These are phyloP conservation scores for Heliconius eleuchia DNA, from an alignment of 1,140 invertebrate genomes.

Conservation along the genomic window DNA sequence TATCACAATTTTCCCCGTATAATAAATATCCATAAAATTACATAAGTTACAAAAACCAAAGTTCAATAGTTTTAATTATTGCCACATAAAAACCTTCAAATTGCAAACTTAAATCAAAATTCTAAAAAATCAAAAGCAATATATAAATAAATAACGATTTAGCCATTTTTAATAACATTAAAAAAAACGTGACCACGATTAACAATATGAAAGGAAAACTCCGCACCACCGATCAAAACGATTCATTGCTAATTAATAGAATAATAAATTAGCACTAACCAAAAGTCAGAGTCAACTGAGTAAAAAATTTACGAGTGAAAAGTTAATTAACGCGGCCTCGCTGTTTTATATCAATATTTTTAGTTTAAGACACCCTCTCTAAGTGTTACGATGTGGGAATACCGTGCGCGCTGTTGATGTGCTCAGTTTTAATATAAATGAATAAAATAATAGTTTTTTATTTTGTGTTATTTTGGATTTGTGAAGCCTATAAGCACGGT, in stretches of 20 bases:
- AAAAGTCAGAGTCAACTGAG: conserved; percentile 66
- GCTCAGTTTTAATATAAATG: neutral
- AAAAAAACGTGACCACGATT: conserved; percentile 41
- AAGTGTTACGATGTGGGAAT: conserved; percentile 40
- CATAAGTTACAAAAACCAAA: neutral
- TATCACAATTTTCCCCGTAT: no score
- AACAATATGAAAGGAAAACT: conserved; percentile 30
- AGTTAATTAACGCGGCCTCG: conserved; percentile 72
- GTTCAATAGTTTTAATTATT: neutral
- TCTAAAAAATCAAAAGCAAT: neutral
- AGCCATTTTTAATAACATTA: conserved; percentile 1
- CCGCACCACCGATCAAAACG: conserved; percentile 69
- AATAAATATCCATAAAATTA: neutral
- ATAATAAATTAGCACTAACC: conserved; percentile 73
- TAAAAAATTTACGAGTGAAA: conserved; percentile 77
- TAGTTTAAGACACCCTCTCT: conserved; percentile 77
- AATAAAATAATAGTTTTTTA: no score
- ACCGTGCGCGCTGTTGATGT: neutral
- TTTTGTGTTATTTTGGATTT: no score
- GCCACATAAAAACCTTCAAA: neutral
- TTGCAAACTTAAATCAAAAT: neutral
- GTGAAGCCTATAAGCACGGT: no score
- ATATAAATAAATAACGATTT: neutral
- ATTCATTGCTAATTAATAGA: conserved; percentile 74
- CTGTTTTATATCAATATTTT: conserved; percentile 76